Evolutionary conservation across 2,888 invertebrate genomes (phyloP).

Genomic region (Eristalis intricaria): DNA sequence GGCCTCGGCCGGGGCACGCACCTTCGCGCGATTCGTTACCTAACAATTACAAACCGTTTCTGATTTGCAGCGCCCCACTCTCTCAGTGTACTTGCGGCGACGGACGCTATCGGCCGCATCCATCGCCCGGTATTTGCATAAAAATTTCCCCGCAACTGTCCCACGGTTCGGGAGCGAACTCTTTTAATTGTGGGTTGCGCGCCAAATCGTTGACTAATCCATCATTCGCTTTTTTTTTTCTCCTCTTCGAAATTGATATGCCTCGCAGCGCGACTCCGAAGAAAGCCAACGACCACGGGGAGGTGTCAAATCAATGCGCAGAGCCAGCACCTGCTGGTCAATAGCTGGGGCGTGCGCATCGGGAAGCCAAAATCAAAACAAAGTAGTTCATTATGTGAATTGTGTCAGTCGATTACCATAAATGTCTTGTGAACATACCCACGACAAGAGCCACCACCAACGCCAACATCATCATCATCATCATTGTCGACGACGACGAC

Average conservation of each 20-base stretch:
- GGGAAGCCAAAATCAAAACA: constrained; percentile 58
- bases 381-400: constrained; percentile 76
- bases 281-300: constrained; percentile 19
- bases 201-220: constrained; percentile 34
- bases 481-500: background rate
- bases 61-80: constrained; percentile 34
- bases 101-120: constrained; percentile 19
- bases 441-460: constrained; percentile 14
- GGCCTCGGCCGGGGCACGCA: constrained; percentile 40
- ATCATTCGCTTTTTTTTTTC: background rate
- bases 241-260: constrained; percentile 31
- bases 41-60: constrained; percentile 67
- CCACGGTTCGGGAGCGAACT: constrained; percentile 13
- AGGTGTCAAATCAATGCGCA: constrained; percentile 27
- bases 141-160: constrained; percentile 25
- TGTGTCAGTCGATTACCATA: constrained; percentile 81
- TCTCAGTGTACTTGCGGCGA: constrained; percentile 18
- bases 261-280: background rate
- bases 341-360: constrained; percentile 32
- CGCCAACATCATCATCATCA: constrained; percentile 47
- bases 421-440: constrained; percentile 71
- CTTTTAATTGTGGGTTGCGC: constrained; percentile 41
- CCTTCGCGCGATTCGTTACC: constrained; percentile 55
- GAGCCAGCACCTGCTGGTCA: constrained; percentile 39
- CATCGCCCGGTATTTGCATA: constrained; percentile 36